Percentiles rank a stretch among this genome's conserved stretches.
phyloP scores from a whole-genome alignment of 2,113 vertebrate genomes.

The Hippocampus mohnikei region DNA sequence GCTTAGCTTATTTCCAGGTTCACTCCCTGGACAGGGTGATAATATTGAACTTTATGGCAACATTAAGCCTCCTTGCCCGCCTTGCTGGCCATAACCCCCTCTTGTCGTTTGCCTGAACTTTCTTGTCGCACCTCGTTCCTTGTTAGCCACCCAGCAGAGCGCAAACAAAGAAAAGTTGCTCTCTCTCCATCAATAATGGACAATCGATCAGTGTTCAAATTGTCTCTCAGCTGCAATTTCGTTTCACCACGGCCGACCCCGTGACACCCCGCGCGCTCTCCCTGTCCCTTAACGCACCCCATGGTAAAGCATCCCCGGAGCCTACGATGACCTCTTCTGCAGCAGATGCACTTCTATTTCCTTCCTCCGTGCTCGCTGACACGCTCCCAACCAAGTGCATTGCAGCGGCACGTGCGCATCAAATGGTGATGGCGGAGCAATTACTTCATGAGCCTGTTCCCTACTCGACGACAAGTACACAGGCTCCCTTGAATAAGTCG shows the following conservation, averaged over 20 bases:
- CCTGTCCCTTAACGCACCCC: constrained; percentile 14
- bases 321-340: constrained; percentile 28
- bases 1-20: constrained; percentile 61
- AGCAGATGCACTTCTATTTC: constrained; percentile 21
- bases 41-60: constrained; percentile 66
- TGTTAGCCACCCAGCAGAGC: constrained; percentile 24
- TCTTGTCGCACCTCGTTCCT: constrained; percentile 16
- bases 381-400: constrained; percentile 58
- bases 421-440: constrained; percentile 67
- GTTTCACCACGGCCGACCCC: constrained; percentile 27
- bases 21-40: constrained; percentile 49
- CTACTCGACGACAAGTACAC: constrained; percentile 47
- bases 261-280: constrained; percentile 12
- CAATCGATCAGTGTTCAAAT: constrained; percentile 63
- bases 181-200: constrained; percentile 13
- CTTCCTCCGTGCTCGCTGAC: constrained; percentile 33
- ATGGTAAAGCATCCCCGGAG: constrained; percentile 18
- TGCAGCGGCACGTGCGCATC: constrained; percentile 45
- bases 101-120: constrained; percentile 33
- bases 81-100: constrained; percentile 24
- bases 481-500: background rate
- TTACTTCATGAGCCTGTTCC: constrained; percentile 66
- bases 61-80: constrained; percentile 55
- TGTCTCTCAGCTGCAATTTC: constrained; percentile 59
- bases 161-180: constrained; percentile 34